These are phyloP conservation scores for Camponotus floridanus DNA, from an alignment of 1,140 invertebrate species.

Conservation along the genomic window DNA sequence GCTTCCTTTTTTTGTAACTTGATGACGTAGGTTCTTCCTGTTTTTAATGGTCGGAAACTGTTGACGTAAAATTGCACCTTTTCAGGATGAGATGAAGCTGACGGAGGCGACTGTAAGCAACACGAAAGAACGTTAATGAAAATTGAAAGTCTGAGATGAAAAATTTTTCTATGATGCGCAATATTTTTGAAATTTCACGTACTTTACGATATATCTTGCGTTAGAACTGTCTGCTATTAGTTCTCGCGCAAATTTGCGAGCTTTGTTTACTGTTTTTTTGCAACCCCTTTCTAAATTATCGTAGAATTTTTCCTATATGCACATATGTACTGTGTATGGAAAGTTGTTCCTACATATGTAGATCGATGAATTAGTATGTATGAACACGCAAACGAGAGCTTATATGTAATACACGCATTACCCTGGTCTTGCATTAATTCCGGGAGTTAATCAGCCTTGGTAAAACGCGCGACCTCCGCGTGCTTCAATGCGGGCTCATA, in stretches of 20 bases:
- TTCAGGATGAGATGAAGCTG: constrained; percentile 29
- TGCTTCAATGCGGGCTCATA: constrained; percentile 34
- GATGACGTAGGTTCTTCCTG: constrained; percentile 46
- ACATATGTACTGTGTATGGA: neutral
- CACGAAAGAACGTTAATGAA: neutral
- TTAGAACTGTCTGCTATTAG: neutral
- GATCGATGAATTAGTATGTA: constrained; percentile 50
- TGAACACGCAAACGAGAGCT: constrained; percentile 41
- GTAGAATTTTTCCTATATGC: neutral
- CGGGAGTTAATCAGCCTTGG: constrained; percentile 55
- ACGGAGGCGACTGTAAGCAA: neutral
- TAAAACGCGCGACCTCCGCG: constrained; percentile 28
- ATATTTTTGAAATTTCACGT: constrained; percentile 15
- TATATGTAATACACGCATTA: constrained; percentile 18
- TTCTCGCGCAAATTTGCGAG: neutral
- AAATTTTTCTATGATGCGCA: neutral
- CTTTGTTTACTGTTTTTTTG: neutral
- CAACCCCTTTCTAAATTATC: neutral
- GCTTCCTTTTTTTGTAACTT: neutral
- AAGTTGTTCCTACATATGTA: neutral
- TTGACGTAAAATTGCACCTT: constrained; percentile 58
- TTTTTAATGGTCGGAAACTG: neutral
- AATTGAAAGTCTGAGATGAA: neutral
- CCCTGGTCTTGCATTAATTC: constrained; percentile 47
- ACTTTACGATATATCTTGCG: neutral